A percentile compares a stretch with the other conserved stretches of the same genome.
Evolutionary conservation across 2,888 invertebrate genomes (phyloP).

Genomic region (Euproctis similis): DNA sequence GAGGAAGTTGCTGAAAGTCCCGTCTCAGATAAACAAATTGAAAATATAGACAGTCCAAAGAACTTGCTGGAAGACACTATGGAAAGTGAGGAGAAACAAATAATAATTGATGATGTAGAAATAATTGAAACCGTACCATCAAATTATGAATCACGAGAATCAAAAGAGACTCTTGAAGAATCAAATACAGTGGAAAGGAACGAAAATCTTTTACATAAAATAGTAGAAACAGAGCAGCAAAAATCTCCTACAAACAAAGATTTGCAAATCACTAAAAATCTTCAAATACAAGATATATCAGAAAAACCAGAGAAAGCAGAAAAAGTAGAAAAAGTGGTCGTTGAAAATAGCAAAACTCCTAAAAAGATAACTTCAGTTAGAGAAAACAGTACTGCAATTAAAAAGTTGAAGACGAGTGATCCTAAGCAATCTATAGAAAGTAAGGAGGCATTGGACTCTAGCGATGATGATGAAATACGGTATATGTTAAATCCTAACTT

Average conservation of each 20-base stretch:
- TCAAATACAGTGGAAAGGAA: constrained; percentile 4
- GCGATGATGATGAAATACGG: constrained; percentile 59
- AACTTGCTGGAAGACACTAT: constrained; percentile 14
- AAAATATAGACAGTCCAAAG: constrained; percentile 15
- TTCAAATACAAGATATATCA: constrained; percentile 12
- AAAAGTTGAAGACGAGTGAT: constrained; percentile 34
- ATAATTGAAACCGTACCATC: constrained; percentile 5
- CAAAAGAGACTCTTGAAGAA: constrained; percentile 10
- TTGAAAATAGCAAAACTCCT: constrained; percentile 25
- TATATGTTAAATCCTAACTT: constrained; percentile 66
- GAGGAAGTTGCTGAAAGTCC: constrained; percentile 14
- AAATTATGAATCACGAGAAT: not conserved
- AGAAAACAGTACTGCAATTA: constrained; percentile 38
- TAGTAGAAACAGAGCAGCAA: constrained; percentile 16
- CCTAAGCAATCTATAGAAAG: constrained; percentile 20
- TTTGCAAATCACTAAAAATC: constrained; percentile 11
- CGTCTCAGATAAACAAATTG: constrained; percentile 12
- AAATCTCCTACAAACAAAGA: constrained; percentile 17
- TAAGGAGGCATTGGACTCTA: constrained; percentile 33
- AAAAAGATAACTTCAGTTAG: constrained; percentile 44
- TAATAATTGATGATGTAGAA: constrained; percentile 17
- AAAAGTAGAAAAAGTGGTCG: constrained; percentile 26
- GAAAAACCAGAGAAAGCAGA: constrained; percentile 27
- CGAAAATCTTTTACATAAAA: constrained; percentile 6
- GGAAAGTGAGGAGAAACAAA: constrained; percentile 14